Conservation (phyloP, 2,888 invertebrate species). For the Timandra comae region DNA sequence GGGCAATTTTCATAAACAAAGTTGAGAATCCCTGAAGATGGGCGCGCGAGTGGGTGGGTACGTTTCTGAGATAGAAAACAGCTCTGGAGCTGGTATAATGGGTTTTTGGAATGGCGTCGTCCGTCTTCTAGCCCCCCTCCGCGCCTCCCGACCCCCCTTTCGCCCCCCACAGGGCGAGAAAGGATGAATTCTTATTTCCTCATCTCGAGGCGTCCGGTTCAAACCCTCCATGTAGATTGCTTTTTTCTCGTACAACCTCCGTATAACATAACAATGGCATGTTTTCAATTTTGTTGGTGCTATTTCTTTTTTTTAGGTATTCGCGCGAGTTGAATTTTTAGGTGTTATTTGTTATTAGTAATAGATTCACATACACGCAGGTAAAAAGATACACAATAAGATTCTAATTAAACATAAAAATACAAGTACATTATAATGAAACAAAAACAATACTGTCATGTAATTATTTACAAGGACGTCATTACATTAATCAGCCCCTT, state of each 20-base stretch:
- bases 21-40: slow-evolving; percentile 64
- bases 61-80: slow-evolving; percentile 76
- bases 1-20: slow-evolving; percentile 76
- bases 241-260: slow-evolving; percentile 68
- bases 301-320: slow-evolving; percentile 38
- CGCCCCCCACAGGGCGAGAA: slow-evolving; percentile 63
- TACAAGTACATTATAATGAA: too few species aligned
- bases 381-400: too few species aligned
- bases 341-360: too few species aligned
- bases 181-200: slow-evolving; percentile 78
- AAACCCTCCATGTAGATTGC: slow-evolving; percentile 75
- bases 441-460: too few species aligned
- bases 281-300: slow-evolving; percentile 72
- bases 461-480: too few species aligned
- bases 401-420: too few species aligned
- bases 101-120: slow-evolving; percentile 84
- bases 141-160: slow-evolving; percentile 33
- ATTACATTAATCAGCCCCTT: too few species aligned
- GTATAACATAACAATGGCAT: slow-evolving; percentile 74
- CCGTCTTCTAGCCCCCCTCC: slow-evolving; percentile 75
- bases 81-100: slow-evolving; percentile 82
- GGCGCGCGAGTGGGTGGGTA: slow-evolving; percentile 47
- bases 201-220: slow-evolving; percentile 72
- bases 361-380: too few species aligned
- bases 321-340: too few species aligned